These are phyloP conservation scores for Buphagus erythrorhynchus DNA, from an alignment of 2,797 vertebrate species.

Conservation along the genomic window DNA sequence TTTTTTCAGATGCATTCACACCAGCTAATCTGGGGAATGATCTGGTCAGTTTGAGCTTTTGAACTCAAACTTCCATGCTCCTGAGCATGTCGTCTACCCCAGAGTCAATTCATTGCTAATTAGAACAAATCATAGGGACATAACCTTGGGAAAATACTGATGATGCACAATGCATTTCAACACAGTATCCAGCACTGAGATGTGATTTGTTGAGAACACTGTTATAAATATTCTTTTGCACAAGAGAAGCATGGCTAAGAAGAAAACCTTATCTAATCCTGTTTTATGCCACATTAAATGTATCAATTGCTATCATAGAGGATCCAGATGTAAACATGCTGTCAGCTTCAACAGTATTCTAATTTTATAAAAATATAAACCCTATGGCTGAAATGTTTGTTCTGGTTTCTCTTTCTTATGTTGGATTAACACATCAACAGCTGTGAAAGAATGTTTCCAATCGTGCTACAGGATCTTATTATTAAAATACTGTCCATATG, in stretches of 20 bases:
- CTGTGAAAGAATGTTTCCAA: slow-evolving; percentile 6
- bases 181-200: background rate
- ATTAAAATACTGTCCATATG: background rate
- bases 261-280: slow-evolving; percentile 47
- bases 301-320: slow-evolving; percentile 18
- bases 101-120: background rate
- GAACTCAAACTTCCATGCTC: background rate
- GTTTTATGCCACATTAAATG: slow-evolving; percentile 27
- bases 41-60: background rate
- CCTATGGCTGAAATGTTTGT: background rate
- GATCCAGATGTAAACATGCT: slow-evolving; percentile 38
- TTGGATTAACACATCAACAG: background rate
- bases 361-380: slow-evolving; percentile 12
- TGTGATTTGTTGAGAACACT: background rate
- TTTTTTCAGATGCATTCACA: background rate
- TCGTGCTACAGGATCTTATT: background rate
- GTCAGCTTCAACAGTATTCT: background rate
- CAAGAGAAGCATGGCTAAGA: background rate
- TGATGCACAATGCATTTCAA: background rate
- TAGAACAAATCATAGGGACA: background rate
- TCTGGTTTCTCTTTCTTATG: background rate
- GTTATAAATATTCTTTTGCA: background rate
- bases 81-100: background rate
- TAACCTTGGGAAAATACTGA: slow-evolving; percentile 2
- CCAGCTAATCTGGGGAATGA: background rate